Conservation (phyloP, 2,113 vertebrate species). For the Melanotaenia duboulayi region DNA sequence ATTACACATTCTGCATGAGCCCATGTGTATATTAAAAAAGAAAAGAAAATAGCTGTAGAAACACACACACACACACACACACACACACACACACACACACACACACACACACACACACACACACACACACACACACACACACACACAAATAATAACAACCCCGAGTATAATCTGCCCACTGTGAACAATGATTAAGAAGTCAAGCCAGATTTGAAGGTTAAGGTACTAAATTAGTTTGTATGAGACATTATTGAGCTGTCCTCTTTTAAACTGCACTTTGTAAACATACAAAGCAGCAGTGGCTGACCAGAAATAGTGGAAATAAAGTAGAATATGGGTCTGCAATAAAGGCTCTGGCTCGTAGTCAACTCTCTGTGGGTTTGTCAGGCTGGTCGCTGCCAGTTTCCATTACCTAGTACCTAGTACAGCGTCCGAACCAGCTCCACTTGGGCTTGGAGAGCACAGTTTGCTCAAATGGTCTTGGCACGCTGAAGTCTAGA, state of each 20-base stretch:
- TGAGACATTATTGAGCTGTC: background rate
- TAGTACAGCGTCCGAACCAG: conserved; percentile 39
- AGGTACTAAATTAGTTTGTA: background rate
- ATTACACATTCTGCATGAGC: background rate
- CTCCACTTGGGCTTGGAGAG: conserved; percentile 44
- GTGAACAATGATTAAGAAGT: background rate
- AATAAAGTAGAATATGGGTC: conserved; percentile 31
- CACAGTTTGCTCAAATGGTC: conserved; percentile 57
- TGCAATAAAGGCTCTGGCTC: conserved; percentile 44
- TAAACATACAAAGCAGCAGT: conserved; percentile 11
- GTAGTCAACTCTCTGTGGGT: conserved; percentile 50
- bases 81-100: too few species aligned
- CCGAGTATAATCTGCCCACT: background rate
- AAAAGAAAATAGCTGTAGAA: background rate
- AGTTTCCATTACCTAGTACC: conserved; percentile 72
- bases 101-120: too few species aligned
- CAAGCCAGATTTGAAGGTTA: background rate
- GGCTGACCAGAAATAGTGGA: conserved; percentile 25
- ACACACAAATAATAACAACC: background rate
- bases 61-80: too few species aligned
- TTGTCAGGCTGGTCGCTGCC: conserved; percentile 58
- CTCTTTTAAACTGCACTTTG: conserved; percentile 14
- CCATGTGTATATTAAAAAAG: background rate
- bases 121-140: too few species aligned
- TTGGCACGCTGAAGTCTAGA: conserved; percentile 51